Evolutionary conservation across 2,113 vertebrate genomes (phyloP), one percentile per base, ranked within the genome.

Genomic region (Crypturellus undulatus): DNA sequence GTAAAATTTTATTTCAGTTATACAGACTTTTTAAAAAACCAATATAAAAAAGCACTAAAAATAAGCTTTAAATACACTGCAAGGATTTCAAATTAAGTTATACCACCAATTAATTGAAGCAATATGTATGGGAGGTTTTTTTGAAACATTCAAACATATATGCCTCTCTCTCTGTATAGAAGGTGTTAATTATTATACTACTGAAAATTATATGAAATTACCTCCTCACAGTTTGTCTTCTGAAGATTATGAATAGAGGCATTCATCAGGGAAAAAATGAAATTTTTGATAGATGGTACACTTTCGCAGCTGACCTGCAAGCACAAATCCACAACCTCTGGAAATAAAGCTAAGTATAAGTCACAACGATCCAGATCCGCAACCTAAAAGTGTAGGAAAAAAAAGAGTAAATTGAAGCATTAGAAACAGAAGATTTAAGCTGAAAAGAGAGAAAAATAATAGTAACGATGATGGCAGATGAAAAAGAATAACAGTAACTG

Each of bases 321-420:
- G 79, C 97, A 98, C 64, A 98, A 91, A 89, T 93, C 89, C 40
- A 96, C 62, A 32, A 98, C 96, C 94, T 98, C 98, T 69, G 96
- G 97, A 91, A 99, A 95, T 42, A 99, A 96, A 64, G 94, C 95
- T 64, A 99, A 97, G 91, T 99, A 99, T 19, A 99, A 97, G 84
- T 97, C 97, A 81, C 99, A 99, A 22, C 98, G 98, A 51, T 98
- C 97, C 75, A 98, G 71, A 93, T 98, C 98, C 0, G 95, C 92
- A 92, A 97, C 90, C 98, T 98, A 36, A 51, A 47, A 20, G 20
- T 20, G 47, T 47, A 47, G 47, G 9, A 11, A n/a, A 81, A 78
- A 73, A 20, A 47, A 26, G 26, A 7, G 1, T 30, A 78, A 87
- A 60, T 2, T 10, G 2, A 65, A 43, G 43, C 28, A 77, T 19